Evolutionary conservation across 2,797 vertebrate genomes (phyloP).

Genomic region (Manis javanica): DNA sequence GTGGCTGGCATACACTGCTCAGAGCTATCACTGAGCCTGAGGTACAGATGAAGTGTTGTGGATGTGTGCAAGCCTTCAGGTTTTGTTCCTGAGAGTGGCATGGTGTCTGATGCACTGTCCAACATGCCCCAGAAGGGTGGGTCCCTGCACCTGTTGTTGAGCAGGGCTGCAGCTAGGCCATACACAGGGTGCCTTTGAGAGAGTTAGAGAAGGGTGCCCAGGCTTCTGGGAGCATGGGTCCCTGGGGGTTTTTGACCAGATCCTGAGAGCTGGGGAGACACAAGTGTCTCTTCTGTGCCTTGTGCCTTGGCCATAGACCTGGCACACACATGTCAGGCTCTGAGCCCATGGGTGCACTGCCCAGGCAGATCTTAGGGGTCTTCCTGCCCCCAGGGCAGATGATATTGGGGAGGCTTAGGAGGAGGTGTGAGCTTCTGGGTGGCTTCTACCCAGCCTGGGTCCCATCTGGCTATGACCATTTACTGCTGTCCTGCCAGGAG

Average conservation of each 20-base stretch:
- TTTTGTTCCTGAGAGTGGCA: background rate
- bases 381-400: background rate
- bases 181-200: background rate
- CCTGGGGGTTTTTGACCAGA: background rate
- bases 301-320: background rate
- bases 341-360: background rate
- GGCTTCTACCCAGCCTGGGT: background rate
- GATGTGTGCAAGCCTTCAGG: fast-evolving
- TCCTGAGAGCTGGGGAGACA: background rate
- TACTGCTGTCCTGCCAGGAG: background rate
- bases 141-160: background rate
- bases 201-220: background rate
- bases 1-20: background rate
- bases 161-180: background rate
- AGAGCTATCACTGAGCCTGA: background rate
- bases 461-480: background rate
- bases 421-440: background rate
- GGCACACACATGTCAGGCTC: background rate
- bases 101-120: background rate
- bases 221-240: background rate
- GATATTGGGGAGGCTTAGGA: background rate
- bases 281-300: background rate
- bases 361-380: background rate
- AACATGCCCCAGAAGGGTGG: no score
- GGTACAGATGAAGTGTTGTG: background rate